A percentile compares a stretch with the other conserved stretches of the same genome.
Evolutionary conservation across 2,113 vertebrate species (phyloP).

Genomic region (Ginglymostoma cirratum): DNA sequence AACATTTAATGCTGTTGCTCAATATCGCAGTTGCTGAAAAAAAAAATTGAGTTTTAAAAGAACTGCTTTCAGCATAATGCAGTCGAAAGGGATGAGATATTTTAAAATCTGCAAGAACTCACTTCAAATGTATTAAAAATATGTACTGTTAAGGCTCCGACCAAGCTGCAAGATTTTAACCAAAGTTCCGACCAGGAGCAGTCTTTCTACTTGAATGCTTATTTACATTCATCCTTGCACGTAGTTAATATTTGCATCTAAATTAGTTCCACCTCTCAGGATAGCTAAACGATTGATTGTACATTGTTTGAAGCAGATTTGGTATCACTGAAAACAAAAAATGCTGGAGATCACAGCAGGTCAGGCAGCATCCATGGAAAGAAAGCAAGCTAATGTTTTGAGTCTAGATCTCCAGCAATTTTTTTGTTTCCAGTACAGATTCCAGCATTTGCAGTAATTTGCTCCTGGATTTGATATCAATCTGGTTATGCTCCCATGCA

Average conservation of each 20-base stretch:
- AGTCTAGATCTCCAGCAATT: too few species aligned
- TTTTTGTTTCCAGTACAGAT: too few species aligned
- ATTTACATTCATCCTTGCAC: neutral
- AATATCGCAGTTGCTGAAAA: neutral
- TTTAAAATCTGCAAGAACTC: neutral
- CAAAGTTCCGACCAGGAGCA: neutral
- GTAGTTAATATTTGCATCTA: neutral
- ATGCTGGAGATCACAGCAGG: too few species aligned
- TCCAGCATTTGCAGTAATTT: too few species aligned
- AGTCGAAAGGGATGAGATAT: neutral
- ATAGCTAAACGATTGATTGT: neutral
- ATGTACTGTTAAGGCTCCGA: neutral
- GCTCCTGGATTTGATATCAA: neutral
- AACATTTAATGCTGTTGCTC: neutral
- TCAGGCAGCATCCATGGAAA: too few species aligned
- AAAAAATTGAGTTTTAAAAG: neutral
- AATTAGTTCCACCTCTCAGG: neutral
- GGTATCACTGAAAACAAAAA: neutral
- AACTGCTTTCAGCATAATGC: neutral
- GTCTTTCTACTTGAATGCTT: neutral
- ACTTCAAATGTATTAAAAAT: neutral
- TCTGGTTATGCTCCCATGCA: neutral
- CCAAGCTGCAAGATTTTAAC: neutral
- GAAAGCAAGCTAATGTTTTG: too few species aligned
- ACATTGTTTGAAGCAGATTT: slow-evolving; percentile 1